A percentile compares a stretch with the other conserved stretches of the same genome.
Evolutionary conservation across 2,797 vertebrate species (phyloP).

Genomic region (Erethizon dorsatum): DNA sequence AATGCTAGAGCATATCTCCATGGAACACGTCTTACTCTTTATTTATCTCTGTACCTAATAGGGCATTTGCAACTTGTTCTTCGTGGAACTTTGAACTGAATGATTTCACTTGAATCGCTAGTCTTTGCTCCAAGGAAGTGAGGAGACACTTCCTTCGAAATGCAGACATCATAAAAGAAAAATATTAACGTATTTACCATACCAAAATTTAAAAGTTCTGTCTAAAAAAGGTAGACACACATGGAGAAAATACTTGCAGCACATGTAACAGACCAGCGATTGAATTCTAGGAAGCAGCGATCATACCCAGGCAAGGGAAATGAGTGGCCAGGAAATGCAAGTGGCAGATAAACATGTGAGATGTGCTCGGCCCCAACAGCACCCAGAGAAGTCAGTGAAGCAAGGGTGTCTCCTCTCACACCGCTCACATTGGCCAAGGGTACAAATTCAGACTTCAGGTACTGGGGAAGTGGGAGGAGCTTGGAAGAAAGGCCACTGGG

Average conservation of each 20-base stretch:
- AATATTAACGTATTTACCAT: neutral
- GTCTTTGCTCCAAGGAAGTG: neutral
- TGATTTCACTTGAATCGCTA: neutral
- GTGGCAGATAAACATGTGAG: neutral
- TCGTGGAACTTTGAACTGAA: neutral
- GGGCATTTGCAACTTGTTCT: neutral
- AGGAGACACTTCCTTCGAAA: slow-evolving; percentile 50
- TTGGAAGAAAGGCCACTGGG: neutral
- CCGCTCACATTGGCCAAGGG: neutral
- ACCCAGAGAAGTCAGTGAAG: slow-evolving; percentile 20
- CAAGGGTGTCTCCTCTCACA: neutral
- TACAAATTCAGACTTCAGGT: neutral
- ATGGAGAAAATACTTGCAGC: neutral
- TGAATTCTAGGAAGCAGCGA: slow-evolving; percentile 32
- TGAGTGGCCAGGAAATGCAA: neutral
- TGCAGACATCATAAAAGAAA: slow-evolving; percentile 54
- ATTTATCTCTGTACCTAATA: neutral
- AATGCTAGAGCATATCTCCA: neutral
- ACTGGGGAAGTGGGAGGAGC: neutral
- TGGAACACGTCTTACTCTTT: neutral
- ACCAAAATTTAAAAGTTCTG: slow-evolving; percentile 31
- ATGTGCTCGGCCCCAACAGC: neutral
- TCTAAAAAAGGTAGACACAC: neutral
- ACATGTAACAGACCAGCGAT: neutral
- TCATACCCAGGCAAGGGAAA: neutral